Evolutionary conservation across 2,797 vertebrate species (phyloP), one percentile per base, ranked within the genome.

Genomic region (Diplodus sargus): DNA sequence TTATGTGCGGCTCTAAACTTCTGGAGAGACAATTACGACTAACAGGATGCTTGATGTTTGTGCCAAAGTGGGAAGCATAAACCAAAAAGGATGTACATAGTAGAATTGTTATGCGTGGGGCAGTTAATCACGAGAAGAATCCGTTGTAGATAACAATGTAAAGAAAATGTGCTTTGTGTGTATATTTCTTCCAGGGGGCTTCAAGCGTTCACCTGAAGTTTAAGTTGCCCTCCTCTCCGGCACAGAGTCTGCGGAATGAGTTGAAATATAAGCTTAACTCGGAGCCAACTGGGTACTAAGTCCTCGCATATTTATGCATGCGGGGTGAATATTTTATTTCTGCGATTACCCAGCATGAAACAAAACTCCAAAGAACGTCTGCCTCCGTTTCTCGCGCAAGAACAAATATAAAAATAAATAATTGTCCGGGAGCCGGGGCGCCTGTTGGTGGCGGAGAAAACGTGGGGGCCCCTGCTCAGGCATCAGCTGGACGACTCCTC

Each of bases 311-410:
- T 88, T 90, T 77, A 90, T 89, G 73, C 45, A 65, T 79, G 54
- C 23, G 22, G 30, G 67, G 65, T 84, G 80, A 91, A 89, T 92
- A 91, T 91, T 89, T 89, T 84, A 89, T 91, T 87, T 91, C 81
- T 65, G 70, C 58, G 65, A 89, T 91, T 85, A 83, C 84, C 48
- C 86, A 78, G 76, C 76, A 72, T 76, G 83, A 86, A 89, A 64
- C 74, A 81, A 86, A 87, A 85, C 82, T 78, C 83, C 78, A 83
- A 85, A 84, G 79, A 72, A 75, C 85, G 62, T 25, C 48, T 47
- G 65, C 53, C 72, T 78, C 34, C 5, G 17, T 51, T 78, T 85
- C 76, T 34, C 34, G 8, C 53, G 43, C 47, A 52, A 28, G 67
- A 71, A 64, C 48, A 66, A 78, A 82, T 76, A 81, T 30, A 70